Evolutionary conservation across 2,888 invertebrate genomes (phyloP), one percentile per base, ranked within the genome.

Genomic region (Cosmia trapezina): DNA sequence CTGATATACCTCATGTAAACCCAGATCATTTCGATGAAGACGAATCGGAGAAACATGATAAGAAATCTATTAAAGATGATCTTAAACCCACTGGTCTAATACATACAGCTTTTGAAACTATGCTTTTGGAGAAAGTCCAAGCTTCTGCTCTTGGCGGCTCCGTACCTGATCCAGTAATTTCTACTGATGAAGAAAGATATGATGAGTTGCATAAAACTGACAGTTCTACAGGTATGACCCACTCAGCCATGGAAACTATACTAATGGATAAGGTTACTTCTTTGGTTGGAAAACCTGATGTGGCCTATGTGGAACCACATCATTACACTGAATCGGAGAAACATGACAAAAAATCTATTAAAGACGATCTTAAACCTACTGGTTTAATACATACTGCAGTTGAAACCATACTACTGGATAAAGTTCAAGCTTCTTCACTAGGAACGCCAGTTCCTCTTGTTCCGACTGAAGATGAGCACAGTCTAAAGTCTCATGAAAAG

Each of bases 161-260:
- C 49, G 56, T 83, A 4, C 78, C 81, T 43, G 78, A 87, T 56
- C 73, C 81, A n/a, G 67, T 76, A 9, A 71, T 77, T 11, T 65
- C 53, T 14, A 66, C 33, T 56, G 73, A 74, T 9, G 72, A 67
- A 47, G 72, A 67, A 19, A 73, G 59, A 66, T 9, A 51, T 14
- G n/a, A 62, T 54, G 71, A 75, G 19, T 54, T 61, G 33, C 53
- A 59, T 45, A 82, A 78, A 45, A 70, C 70, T 8, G 80, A 83
- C 17, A 78, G 80, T 61, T 83, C 92, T 2, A 89, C 90, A 0
- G 93, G 95, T 33, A 80, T 96, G 56, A 84, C 96, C 41, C 93
- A 93, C 51, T 94, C 94, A 33, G 96, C 96, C 2, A 93, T 96
- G 88, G 94, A 95, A 87, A 96, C 96, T 28, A 96, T 96, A 62